Evolutionary conservation across 2,113 vertebrate species (phyloP).

Genomic region (Octodon degus): DNA sequence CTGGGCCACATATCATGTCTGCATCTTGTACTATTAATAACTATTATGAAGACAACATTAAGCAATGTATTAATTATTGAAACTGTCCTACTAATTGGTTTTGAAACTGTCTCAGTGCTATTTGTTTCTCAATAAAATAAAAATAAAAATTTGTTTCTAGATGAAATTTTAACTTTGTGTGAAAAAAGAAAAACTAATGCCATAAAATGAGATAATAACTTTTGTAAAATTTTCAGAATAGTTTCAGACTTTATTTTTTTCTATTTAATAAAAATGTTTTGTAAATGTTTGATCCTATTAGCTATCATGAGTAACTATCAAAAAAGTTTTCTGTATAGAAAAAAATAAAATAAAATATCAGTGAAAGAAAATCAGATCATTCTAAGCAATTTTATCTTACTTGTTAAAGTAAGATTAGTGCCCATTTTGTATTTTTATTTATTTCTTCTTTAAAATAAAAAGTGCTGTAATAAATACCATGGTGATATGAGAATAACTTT

Average conservation of each 20-base stretch:
- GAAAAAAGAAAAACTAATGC: conserved; percentile 43
- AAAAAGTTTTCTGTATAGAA: background rate
- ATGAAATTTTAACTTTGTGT: background rate
- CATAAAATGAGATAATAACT: background rate
- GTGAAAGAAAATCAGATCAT: background rate
- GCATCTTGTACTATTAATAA: too few relatives aligned
- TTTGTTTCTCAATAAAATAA: too few relatives aligned
- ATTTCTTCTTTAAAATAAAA: conserved; percentile 18
- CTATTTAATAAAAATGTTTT: background rate
- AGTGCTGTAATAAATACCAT: conserved; percentile 1
- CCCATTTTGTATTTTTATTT: conserved; percentile 23
- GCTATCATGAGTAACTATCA: background rate
- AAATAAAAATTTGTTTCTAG: background rate
- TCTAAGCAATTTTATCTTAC: conserved; percentile 28
- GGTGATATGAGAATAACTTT: background rate
- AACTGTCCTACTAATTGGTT: too few relatives aligned
- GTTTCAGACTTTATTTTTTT: background rate
- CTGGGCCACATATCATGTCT: too few relatives aligned
- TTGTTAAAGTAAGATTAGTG: conserved; percentile 11
- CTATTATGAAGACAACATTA: too few relatives aligned
- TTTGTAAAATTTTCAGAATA: background rate
- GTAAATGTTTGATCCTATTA: background rate
- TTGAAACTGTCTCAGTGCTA: too few relatives aligned
- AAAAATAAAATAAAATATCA: too few relatives aligned
- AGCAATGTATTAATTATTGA: too few relatives aligned